phyloP scores from a whole-genome alignment of 2,113 vertebrate species.

The Athene noctua region DNA sequence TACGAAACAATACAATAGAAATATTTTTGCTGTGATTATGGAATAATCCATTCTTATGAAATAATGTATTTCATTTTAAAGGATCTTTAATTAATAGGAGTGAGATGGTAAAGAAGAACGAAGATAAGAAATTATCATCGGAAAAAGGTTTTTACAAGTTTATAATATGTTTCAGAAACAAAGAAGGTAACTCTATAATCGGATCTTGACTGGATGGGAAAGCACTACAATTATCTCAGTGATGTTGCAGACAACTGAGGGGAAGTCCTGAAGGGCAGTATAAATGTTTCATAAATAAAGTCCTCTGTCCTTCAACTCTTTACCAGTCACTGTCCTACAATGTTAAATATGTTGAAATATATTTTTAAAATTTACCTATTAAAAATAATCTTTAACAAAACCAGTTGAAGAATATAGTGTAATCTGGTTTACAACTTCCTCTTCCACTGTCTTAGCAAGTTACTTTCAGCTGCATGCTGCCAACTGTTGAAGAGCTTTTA shows the following conservation, averaged over 20 bases:
- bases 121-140: neutral
- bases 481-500: neutral
- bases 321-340: neutral
- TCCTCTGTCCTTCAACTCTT: neutral
- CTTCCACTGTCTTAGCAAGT: neutral
- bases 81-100: neutral
- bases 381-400: neutral
- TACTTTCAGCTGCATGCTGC: neutral
- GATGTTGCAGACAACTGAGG: neutral
- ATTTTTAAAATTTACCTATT: neutral
- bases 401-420: neutral
- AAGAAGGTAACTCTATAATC: neutral
- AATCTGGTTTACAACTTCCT: neutral
- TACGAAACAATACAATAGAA: neutral
- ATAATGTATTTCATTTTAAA: neutral
- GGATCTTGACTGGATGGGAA: neutral
- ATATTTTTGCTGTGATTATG: neutral
- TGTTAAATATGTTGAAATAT: neutral
- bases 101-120: neutral
- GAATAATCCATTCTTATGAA: neutral
- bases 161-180: neutral
- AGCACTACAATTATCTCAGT: neutral
- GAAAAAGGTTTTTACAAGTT: neutral
- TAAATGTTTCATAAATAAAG: neutral
- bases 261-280: neutral